Evolutionary conservation across 2,797 vertebrate species (phyloP), one percentile per base, ranked within the genome.

Genomic region (Gila robusta): DNA sequence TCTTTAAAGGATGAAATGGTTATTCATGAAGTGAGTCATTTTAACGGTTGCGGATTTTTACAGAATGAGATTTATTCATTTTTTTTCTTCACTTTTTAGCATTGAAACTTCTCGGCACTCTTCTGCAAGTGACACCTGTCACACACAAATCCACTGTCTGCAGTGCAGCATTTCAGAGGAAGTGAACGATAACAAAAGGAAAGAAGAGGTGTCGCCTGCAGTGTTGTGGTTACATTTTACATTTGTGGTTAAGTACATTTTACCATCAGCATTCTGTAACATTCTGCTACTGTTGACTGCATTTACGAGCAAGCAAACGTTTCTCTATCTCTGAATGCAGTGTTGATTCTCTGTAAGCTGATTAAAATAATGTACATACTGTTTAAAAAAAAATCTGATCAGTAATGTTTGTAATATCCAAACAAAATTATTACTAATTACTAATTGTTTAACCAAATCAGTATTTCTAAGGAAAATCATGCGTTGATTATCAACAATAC

Each of bases 221-320:
- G 17, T 84, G 76, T 79, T 85, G 83, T 79, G 76, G 83, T 85
- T 62, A 47, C 37, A 37, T 79, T 79, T 78, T 54, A 79, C 37
- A 47, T 85, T 77, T 39, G 64, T 71, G 39, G 52, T 79, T 72
- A 71, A 56, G 19, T 11, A 32, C 6, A 21, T 78, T 82, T 79
- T 59, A 70, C 76, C 66, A 85, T 47, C 83, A 71, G 74, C 35
- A n/a, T 47, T 62, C 39, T 70, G 11, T 59, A 70, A 32, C 19
- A 23, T 56, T 78, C 47, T 84, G 19, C 35, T 16, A 21, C 41
- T 67, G 59, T 35, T 21, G 62, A 66, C 47, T 19, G 16, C 37
- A 56, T 70, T 41, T 59, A 79, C 52, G 47, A 69, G n/a, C 47
- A 85, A 77, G 32, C 32, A 28, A 54, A 16, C 10, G 7, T 4